These are phyloP conservation scores for Papilio demoleus DNA, from an alignment of 2,888 invertebrate genomes.

Conservation along the genomic window DNA sequence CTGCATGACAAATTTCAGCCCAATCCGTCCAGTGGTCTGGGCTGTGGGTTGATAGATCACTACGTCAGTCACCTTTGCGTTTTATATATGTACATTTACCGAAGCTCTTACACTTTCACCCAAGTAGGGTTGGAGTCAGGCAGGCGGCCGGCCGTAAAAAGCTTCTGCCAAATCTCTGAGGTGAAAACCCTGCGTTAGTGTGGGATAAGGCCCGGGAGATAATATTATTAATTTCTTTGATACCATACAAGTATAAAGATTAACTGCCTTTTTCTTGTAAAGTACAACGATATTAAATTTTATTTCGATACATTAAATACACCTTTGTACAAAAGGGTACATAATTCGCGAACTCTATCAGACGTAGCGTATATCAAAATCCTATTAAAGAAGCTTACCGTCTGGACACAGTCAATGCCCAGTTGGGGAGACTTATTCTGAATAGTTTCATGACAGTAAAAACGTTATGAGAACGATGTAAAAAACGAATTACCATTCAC, in stretches of 20 bases:
- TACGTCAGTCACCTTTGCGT: no score
- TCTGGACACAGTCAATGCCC: conserved; percentile 45
- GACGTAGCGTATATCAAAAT: conserved; percentile 59
- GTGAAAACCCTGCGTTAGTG: no score
- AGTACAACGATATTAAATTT: neutral
- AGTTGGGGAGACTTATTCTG: conserved; percentile 41
- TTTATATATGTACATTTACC: no score
- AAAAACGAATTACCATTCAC: neutral
- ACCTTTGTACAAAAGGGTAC: conserved; percentile 13
- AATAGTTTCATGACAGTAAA: conserved; percentile 32
- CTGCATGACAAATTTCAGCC: no score
- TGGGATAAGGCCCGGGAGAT: no score
- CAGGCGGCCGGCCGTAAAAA: no score
- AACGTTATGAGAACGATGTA: conserved; percentile 41
- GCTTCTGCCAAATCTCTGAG: no score
- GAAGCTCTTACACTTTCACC: no score
- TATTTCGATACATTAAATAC: conserved; percentile 28
- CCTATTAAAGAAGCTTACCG: conserved; percentile 58
- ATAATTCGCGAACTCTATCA: conserved; percentile 49
- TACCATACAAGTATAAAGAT: neutral
- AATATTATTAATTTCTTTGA: neutral
- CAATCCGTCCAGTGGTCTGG: no score
- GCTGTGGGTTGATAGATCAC: no score
- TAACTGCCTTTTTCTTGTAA: neutral
- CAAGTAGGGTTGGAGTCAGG: no score